Base-by-base conservation (phyloP, 2,113 vertebrate species). In the Siphamia tubifer region DNA sequence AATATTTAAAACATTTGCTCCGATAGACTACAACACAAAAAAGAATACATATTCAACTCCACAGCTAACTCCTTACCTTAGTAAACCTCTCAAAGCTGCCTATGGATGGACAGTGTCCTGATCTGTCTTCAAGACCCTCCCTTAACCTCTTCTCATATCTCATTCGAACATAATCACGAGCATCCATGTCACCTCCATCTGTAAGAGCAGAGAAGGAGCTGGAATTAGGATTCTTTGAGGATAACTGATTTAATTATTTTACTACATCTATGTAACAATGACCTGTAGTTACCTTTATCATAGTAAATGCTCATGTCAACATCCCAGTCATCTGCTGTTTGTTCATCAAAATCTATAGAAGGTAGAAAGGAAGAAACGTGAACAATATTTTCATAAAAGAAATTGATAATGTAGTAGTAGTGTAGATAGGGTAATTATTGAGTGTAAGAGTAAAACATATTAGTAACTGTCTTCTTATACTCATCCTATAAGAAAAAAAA, bases 261-360 rank as follows among this genome's bases (percentile, higher is more conserved):
- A 66, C 16, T 10, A 8, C 3, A 56, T 11, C 2, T 40, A 6
- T 3, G 4, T 10, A 35, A 16, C 2, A 21, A 17, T 16, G 44
- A 30, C n/a, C 2, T 44, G 0, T n/a, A 6, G 0, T 48, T 94
- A 98, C 96, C 96, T 97, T 84, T 91, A 66, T 98, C 95, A 1
- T 99, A 99, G 91, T 99, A 99, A 57, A 96, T 82, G 16, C 96
- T 96, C 97, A 98, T 98, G 86, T 99, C 98, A 53, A 99, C 95
- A 5, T 99, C 98, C 98, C 97, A 99, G 87, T 99, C 97, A 1
- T 99, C 98, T 0, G 95, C 90, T 0, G 97, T 99, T 86, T 98
- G 93, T 83, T 99, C 96, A 20, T 99, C 98, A 54, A 99, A 99
- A 90, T 99, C 98, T 99, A 86, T 9, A 55, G 42, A 51, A 31